These are phyloP conservation scores for Cotesia vestalis DNA, from an alignment of 1,140 invertebrate species.

Conservation along the genomic window DNA sequence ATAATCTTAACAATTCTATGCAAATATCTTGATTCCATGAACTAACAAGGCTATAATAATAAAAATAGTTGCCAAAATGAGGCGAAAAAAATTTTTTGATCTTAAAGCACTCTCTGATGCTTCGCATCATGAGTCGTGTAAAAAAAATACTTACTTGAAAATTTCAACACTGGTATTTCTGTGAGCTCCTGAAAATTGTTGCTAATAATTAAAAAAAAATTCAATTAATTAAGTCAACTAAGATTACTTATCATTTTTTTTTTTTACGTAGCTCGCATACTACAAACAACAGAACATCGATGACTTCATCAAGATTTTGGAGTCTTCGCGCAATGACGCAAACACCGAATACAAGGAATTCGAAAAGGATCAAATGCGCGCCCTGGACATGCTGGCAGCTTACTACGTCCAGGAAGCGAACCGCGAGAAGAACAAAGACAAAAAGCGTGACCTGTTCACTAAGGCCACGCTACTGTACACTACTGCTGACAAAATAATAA, in stretches of 20 bases:
- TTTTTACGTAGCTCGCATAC: slow-evolving; percentile 83
- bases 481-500: slow-evolving; percentile 98
- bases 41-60: no score
- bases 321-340: slow-evolving; percentile 86
- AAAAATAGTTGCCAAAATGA: no score
- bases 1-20: no score
- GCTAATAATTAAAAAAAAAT: no score
- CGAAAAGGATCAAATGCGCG: slow-evolving; percentile 97
- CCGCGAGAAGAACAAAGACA: slow-evolving; percentile 94
- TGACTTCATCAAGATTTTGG: slow-evolving; percentile 94
- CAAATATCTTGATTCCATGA: no score
- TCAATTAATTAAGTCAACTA: no score
- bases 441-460: slow-evolving; percentile 93
- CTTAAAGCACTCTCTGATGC: no score
- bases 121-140: no score
- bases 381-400: slow-evolving; percentile 94
- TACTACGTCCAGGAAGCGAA: slow-evolving; percentile 98
- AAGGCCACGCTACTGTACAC: slow-evolving; percentile 98
- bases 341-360: slow-evolving; percentile 89
- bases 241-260: background rate
- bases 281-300: slow-evolving; percentile 92
- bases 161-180: no score
- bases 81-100: no score
- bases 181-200: no score
- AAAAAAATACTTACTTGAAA: no score